A percentile compares a stretch with the other conserved stretches of the same genome.
Evolutionary conservation across 2,113 vertebrate genomes (phyloP).

Genomic region (Trachemys scripta): DNA sequence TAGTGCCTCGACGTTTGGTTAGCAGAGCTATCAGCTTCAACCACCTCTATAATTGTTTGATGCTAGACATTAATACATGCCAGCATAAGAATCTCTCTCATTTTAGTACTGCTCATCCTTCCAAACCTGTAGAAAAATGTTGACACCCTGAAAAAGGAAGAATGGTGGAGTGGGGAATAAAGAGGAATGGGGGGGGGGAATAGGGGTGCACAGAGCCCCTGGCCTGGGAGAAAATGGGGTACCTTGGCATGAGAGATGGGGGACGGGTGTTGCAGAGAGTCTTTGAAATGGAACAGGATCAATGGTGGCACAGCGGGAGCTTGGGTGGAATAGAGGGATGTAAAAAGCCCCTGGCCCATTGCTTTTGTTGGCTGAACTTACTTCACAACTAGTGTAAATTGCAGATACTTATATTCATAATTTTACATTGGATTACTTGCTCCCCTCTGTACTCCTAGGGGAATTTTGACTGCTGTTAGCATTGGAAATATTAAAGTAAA

Average conservation of each 20-base stretch:
- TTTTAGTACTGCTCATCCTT: background rate
- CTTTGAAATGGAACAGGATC: accelerated
- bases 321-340: background rate
- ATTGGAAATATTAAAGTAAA: background rate
- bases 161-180: background rate
- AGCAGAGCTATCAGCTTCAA: background rate
- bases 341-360: accelerated
- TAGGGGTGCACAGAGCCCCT: background rate
- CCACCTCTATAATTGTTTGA: background rate
- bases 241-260: accelerated
- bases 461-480: background rate
- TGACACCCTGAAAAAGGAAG: background rate
- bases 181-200: background rate
- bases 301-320: accelerated
- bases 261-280: background rate
- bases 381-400: background rate
- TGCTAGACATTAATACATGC: background rate
- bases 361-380: too few relatives aligned
- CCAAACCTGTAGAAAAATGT: background rate
- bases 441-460: background rate
- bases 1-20: background rate
- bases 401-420: background rate
- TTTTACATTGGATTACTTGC: background rate
- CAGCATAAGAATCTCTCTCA: background rate
- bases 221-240: background rate